Conservation (phyloP, 2,113 vertebrate species). For the Pluvialis apricaria region DNA sequence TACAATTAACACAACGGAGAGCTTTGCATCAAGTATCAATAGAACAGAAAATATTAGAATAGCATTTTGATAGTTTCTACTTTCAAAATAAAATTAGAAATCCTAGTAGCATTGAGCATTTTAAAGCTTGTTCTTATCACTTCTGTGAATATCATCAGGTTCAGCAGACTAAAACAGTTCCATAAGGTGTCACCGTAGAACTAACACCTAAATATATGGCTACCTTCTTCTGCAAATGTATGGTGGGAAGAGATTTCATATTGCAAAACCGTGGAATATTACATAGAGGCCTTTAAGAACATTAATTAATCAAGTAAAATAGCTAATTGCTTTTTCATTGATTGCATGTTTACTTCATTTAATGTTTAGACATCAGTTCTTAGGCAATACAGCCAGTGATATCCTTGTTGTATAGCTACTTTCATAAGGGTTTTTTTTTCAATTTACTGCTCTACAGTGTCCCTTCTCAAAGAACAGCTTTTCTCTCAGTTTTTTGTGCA, state of each 20-base stretch:
- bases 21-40: constrained; percentile 8
- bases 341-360: background rate
- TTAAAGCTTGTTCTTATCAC: background rate
- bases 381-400: background rate
- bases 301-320: background rate
- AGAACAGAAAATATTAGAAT: background rate
- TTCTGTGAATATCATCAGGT: background rate
- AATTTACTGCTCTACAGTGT: background rate
- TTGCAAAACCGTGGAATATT: background rate
- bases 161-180: background rate
- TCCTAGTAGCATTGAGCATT: constrained; percentile 30
- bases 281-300: background rate
- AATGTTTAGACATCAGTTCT: background rate
- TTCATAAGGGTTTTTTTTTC: background rate
- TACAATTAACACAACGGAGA: background rate
- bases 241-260: background rate
- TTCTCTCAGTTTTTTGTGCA: background rate
- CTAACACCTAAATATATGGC: background rate
- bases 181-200: constrained; percentile 45
- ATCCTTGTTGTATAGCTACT: background rate
- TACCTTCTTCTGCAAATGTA: background rate
- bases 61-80: constrained; percentile 29
- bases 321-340: background rate
- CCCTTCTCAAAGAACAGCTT: background rate
- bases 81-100: constrained; percentile 13